These are phyloP conservation scores for Tachina lurida DNA, from an alignment of 2,888 invertebrate species.

Conservation along the genomic window DNA sequence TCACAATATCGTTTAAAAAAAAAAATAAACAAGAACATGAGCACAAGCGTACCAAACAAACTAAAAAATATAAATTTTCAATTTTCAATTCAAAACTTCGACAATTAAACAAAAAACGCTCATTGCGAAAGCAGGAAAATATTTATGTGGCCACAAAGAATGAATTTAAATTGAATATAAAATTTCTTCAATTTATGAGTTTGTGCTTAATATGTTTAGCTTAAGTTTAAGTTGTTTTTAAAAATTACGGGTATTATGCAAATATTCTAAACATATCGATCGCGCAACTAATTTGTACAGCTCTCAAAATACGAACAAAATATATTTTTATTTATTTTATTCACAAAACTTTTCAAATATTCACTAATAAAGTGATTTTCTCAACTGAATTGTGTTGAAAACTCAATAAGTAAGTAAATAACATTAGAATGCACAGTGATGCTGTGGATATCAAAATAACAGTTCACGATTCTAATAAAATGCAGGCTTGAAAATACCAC, in stretches of 20 bases:
- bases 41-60: not conserved
- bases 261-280: too few species aligned
- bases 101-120: conserved; percentile 38
- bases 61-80: conserved; percentile 14
- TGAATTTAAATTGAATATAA: conserved; percentile 19
- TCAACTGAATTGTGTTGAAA: not conserved
- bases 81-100: conserved; percentile 53
- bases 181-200: conserved; percentile 4
- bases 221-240: not conserved
- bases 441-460: not conserved
- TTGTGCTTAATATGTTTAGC: not conserved
- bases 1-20: conserved; percentile 6
- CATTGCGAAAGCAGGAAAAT: not conserved
- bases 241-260: too few species aligned
- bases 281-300: too few species aligned
- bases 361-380: not conserved
- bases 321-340: not conserved
- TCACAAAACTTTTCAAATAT: not conserved
- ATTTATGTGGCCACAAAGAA: conserved; percentile 20
- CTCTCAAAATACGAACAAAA: too few species aligned
- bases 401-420: not conserved
- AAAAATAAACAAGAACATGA: conserved; percentile 10
- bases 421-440: not conserved
- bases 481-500: too few species aligned
- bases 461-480: too few species aligned